Conservation (phyloP, 2,888 invertebrate genomes). For the Nezara viridula region DNA sequence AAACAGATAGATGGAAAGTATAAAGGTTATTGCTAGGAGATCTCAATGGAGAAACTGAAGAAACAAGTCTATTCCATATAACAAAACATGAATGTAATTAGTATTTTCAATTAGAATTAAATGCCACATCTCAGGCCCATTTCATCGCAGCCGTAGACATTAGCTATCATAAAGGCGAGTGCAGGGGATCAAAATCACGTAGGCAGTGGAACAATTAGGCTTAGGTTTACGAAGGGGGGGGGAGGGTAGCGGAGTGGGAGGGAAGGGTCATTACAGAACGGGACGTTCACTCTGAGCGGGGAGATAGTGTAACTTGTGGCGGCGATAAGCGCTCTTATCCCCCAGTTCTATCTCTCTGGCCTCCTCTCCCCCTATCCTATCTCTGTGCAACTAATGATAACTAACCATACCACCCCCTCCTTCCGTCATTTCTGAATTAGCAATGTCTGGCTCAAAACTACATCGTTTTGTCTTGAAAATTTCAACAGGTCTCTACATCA, state of each 20-base stretch:
- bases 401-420: neutral
- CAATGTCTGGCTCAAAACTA: neutral
- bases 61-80: too few relatives aligned
- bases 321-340: neutral
- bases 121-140: neutral
- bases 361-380: neutral
- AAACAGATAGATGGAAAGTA: too few relatives aligned
- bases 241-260: neutral
- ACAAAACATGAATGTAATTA: neutral
- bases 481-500: neutral
- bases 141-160: neutral
- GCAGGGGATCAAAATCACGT: neutral
- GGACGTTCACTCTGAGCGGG: neutral
- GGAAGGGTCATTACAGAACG: slow-evolving; percentile 12
- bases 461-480: neutral
- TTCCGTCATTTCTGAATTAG: slow-evolving; percentile 4
- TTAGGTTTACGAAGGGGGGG: neutral
- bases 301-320: slow-evolving; percentile 21
- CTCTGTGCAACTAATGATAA: slow-evolving; percentile 5
- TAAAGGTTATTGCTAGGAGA: too few relatives aligned
- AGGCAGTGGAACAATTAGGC: slow-evolving; percentile 24
- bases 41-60: too few relatives aligned
- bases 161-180: neutral
- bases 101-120: neutral
- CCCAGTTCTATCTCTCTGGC: neutral